phyloP scores from a whole-genome alignment of 2,797 vertebrate genomes.

The Poecilia velifera region DNA sequence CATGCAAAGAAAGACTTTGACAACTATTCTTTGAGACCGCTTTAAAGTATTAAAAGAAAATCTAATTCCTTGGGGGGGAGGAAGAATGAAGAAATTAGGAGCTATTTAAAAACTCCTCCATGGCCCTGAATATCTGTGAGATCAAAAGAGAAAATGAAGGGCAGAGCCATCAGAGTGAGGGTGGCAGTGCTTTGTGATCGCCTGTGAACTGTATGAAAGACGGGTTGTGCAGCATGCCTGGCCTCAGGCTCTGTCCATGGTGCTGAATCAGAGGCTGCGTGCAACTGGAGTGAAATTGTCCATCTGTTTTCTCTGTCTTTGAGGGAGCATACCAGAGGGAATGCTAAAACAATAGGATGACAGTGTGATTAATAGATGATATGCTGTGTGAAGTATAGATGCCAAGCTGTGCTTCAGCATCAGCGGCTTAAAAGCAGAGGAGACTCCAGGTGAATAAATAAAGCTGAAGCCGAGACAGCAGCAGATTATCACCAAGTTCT shows the following conservation, averaged over 20 bases:
- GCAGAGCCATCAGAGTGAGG: conserved; percentile 28
- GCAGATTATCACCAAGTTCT: not conserved
- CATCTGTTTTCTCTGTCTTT: conserved; percentile 19
- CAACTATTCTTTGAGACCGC: not conserved
- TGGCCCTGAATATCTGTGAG: conserved; percentile 15
- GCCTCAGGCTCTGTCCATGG: conserved; percentile 49
- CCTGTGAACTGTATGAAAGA: conserved; percentile 13
- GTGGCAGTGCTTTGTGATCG: conserved; percentile 28
- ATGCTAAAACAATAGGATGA: not conserved
- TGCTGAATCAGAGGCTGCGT: conserved; percentile 49
- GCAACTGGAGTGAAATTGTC: conserved; percentile 27
- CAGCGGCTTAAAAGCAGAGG: not conserved
- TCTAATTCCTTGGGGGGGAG: not conserved
- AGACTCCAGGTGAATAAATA: not conserved
- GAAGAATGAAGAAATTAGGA: not conserved
- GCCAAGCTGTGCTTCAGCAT: not conserved
- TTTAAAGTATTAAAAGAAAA: not conserved
- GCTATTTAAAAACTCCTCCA: not conserved
- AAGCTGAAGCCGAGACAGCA: not conserved
- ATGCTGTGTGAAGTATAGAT: not conserved
- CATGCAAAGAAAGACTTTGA: not conserved
- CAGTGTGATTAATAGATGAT: not conserved
- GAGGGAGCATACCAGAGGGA: not conserved
- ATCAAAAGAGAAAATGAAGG: conserved; percentile 24
- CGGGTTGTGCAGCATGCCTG: conserved; percentile 8